Evolutionary conservation across 2,888 invertebrate species (phyloP).

Genomic region (Endotricha flammealis): DNA sequence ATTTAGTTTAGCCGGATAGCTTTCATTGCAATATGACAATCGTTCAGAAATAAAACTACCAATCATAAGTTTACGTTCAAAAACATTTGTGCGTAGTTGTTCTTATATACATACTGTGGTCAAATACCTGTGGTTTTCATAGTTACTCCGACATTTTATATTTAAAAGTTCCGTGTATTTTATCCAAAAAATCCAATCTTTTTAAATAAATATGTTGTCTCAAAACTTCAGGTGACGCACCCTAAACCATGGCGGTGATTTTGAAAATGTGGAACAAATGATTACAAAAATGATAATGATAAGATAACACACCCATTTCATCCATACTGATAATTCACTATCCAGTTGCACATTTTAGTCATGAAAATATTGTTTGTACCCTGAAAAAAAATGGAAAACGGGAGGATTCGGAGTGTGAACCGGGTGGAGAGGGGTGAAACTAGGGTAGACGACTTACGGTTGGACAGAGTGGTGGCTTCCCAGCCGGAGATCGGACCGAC

Average conservation of each 20-base stretch:
- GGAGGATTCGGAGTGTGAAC: conserved; percentile 29
- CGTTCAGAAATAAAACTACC: conserved; percentile 54
- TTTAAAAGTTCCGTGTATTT: no score
- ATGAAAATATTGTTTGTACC: conserved; percentile 60
- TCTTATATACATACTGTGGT: no score
- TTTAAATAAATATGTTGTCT: no score
- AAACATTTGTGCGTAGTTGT: no score
- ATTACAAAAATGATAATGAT: conserved; percentile 67
- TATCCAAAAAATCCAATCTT: no score
- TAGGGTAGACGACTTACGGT: conserved; percentile 54
- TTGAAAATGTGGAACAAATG: conserved; percentile 61
- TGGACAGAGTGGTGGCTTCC: conserved; percentile 80
- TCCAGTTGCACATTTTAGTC: conserved; percentile 42
- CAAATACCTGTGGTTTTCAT: no score
- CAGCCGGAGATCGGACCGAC: conserved; percentile 82
- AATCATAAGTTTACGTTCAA: no score
- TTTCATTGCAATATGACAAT: conserved; percentile 17
- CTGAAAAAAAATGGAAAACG: conserved; percentile 51
- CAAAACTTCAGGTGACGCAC: no score
- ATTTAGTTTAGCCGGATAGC: conserved; percentile 25
- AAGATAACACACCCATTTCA: conserved; percentile 65
- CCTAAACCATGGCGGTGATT: conserved; percentile 47
- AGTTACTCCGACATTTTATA: no score
- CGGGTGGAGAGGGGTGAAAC: conserved; percentile 35
- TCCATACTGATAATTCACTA: conserved; percentile 53